These are phyloP conservation scores for Amblyjoppa proteus DNA, from an alignment of 2,888 invertebrate genomes.

Conservation along the genomic window DNA sequence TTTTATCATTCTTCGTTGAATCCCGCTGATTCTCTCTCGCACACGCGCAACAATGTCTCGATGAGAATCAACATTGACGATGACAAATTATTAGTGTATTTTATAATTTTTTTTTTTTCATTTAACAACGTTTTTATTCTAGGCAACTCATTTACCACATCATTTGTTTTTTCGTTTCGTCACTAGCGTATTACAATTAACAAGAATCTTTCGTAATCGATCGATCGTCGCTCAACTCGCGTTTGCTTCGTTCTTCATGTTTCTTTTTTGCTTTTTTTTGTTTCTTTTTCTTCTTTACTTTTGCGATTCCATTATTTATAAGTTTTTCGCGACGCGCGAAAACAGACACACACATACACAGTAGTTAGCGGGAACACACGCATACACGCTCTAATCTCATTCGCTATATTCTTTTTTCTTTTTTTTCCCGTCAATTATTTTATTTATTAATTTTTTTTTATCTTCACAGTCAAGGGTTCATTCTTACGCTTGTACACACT, in stretches of 20 bases:
- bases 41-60: constrained; percentile 35
- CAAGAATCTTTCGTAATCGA: constrained; percentile 64
- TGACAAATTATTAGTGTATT: constrained; percentile 15
- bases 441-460: background rate
- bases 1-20: constrained; percentile 17
- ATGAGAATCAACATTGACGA: constrained; percentile 10
- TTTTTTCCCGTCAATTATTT: background rate
- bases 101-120: constrained; percentile 7
- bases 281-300: constrained; percentile 10
- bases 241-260: constrained; percentile 51
- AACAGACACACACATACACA: constrained; percentile 15
- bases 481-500: constrained; percentile 23
- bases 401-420: background rate
- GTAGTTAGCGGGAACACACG: background rate
- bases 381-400: constrained; percentile 17
- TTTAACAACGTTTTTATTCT: constrained; percentile 37
- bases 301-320: background rate
- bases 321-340: constrained; percentile 7
- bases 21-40: constrained; percentile 24
- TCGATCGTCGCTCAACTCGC: constrained; percentile 28
- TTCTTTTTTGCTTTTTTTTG: constrained; percentile 33
- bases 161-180: constrained; percentile 19
- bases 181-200: constrained; percentile 48
- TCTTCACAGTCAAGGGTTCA: constrained; percentile 15
- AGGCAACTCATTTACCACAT: constrained; percentile 50